Evolutionary conservation across 2,113 vertebrate species (phyloP).

Genomic region (Piprites chloris): DNA sequence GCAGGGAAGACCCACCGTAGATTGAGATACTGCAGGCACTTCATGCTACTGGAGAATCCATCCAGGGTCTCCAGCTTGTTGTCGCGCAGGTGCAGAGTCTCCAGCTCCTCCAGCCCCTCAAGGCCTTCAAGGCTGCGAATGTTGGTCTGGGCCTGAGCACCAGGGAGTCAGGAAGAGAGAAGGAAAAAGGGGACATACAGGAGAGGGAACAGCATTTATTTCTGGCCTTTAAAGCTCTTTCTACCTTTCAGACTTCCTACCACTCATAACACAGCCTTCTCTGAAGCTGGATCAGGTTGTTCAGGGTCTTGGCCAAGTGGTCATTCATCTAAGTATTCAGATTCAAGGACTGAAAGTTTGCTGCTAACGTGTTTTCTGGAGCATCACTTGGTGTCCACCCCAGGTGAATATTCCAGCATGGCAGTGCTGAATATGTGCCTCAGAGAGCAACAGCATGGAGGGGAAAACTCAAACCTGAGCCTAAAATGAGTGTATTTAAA

Average conservation of each 20-base stretch:
- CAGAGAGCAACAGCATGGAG: background rate
- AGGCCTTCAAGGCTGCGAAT: conserved; percentile 83
- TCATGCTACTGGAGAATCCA: conserved; percentile 84
- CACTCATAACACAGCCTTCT: background rate
- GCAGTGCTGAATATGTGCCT: background rate
- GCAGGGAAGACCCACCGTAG: conserved; percentile 65
- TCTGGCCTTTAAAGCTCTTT: background rate
- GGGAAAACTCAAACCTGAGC: background rate
- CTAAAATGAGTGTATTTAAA: background rate
- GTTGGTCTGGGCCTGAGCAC: conserved; percentile 82
- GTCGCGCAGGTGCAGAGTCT: conserved; percentile 86
- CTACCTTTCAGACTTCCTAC: background rate
- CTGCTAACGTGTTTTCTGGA: background rate
- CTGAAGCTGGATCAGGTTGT: background rate
- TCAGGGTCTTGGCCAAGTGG: background rate
- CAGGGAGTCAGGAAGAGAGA: background rate
- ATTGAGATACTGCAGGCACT: conserved; percentile 88
- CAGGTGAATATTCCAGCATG: background rate
- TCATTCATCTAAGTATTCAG: background rate
- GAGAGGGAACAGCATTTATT: background rate
- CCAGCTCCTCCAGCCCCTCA: conserved; percentile 76
- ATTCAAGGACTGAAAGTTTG: background rate
- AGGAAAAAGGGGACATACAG: background rate
- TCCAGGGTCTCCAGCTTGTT: conserved; percentile 83
- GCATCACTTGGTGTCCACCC: background rate